These are phyloP conservation scores for Sphinx pinastri DNA, from an alignment of 2,888 invertebrate genomes.

Conservation along the genomic window DNA sequence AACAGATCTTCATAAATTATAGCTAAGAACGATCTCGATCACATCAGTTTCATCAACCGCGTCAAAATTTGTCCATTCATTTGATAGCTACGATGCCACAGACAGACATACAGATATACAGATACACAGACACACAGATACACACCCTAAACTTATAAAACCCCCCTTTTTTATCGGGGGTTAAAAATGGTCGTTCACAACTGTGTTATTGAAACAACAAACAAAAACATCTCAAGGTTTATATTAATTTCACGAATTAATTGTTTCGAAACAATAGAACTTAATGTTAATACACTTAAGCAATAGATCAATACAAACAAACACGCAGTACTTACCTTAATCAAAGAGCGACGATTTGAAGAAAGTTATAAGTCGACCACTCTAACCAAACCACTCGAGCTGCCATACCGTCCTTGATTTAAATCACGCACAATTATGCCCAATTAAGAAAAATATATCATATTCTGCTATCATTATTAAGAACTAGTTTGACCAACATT, in stretches of 20 bases:
- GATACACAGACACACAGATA: too few relatives aligned
- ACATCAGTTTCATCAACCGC: too few relatives aligned
- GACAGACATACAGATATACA: too few relatives aligned
- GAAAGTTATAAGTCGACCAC: conserved; percentile 49
- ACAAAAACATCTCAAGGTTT: not conserved
- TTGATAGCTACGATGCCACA: too few relatives aligned
- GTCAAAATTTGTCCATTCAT: too few relatives aligned
- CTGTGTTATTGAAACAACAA: too few relatives aligned
- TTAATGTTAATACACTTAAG: conserved; percentile 49
- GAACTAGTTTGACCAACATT: not conserved
- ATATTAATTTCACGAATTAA: not conserved
- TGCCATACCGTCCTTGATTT: conserved; percentile 18
- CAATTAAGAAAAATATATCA: not conserved
- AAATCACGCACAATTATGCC: not conserved
- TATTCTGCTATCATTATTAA: not conserved
- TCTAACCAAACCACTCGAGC: conserved; percentile 47
- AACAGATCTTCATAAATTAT: too few relatives aligned
- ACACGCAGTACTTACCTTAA: conserved; percentile 58
- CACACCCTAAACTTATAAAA: too few relatives aligned
- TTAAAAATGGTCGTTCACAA: too few relatives aligned
- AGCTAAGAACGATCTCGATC: too few relatives aligned
- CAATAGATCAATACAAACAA: conserved; percentile 56
- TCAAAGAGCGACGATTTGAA: conserved; percentile 42
- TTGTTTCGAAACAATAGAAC: conserved; percentile 29
- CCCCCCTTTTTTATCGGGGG: too few relatives aligned